Conservation (phyloP, 2,888 invertebrate species). For the Ectemnius cavifrons region DNA sequence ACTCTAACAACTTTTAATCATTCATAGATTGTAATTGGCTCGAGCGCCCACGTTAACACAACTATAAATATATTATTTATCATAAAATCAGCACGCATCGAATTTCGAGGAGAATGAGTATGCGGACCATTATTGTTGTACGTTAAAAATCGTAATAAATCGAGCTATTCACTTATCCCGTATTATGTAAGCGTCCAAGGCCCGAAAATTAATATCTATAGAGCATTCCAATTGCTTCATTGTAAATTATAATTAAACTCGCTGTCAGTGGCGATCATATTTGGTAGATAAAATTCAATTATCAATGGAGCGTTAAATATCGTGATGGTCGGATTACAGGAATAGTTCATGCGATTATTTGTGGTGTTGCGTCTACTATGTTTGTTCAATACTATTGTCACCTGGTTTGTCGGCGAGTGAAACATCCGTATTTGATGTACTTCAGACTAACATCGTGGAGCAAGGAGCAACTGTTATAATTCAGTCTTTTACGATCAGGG, state of each 20-base stretch:
- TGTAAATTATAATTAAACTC: background rate
- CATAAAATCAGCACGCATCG: background rate
- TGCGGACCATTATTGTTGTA: background rate
- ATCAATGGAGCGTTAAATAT: no score
- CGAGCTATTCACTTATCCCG: no score
- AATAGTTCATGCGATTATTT: background rate
- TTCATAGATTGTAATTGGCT: constrained; percentile 11
- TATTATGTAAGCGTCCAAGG: no score
- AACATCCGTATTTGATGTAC: background rate
- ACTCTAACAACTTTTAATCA: constrained; percentile 19
- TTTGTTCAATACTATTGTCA: background rate
- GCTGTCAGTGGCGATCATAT: no score
- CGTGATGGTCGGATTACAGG: background rate
- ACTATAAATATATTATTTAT: constrained; percentile 15
- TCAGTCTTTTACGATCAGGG: background rate
- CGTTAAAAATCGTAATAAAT: no score
- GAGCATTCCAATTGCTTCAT: background rate
- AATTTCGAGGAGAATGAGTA: background rate
- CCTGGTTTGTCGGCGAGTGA: background rate
- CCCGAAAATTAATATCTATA: background rate
- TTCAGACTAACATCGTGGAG: background rate
- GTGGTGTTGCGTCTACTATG: background rate
- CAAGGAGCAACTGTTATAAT: background rate
- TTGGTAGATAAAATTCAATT: no score
- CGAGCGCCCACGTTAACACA: constrained; percentile 21